Conservation (phyloP, 2,888 invertebrate species). For the Pharmacophagus antenor region DNA sequence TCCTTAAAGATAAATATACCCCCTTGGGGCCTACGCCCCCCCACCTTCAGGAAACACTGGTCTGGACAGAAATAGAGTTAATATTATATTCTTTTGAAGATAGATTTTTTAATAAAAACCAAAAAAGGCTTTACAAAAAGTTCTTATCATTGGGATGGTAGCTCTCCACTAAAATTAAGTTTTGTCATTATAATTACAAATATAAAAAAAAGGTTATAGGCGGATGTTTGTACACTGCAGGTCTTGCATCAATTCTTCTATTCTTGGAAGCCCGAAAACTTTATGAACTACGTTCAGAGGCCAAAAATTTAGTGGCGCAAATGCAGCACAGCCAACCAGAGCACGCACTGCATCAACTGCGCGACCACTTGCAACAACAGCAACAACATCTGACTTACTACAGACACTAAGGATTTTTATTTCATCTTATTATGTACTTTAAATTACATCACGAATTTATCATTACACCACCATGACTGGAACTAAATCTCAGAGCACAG, state of each 20-base stretch:
- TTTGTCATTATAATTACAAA: too few species aligned
- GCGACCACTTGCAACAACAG: slow-evolving; percentile 69
- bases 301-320: slow-evolving; percentile 92
- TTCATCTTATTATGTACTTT: background rate
- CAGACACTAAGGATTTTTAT: slow-evolving; percentile 33
- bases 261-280: slow-evolving; percentile 87
- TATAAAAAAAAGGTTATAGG: too few species aligned
- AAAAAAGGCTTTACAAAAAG: too few species aligned
- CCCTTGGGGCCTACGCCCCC: too few species aligned
- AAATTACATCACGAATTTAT: background rate
- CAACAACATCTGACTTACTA: slow-evolving; percentile 46
- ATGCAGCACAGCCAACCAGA: slow-evolving; percentile 89
- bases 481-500: background rate
- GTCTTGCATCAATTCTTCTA: slow-evolving; percentile 84
- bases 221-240: slow-evolving; percentile 41
- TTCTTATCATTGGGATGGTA: too few species aligned
- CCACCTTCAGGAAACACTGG: too few species aligned
- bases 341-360: slow-evolving; percentile 68
- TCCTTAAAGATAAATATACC: too few species aligned
- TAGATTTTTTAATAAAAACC: too few species aligned
- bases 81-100: too few species aligned
- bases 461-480: background rate
- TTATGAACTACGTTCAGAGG: slow-evolving; percentile 87
- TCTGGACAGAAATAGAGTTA: too few species aligned
- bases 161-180: too few species aligned